Evolutionary conservation across 2,888 invertebrate genomes (phyloP).

Genomic region (Orchestes rusci): DNA sequence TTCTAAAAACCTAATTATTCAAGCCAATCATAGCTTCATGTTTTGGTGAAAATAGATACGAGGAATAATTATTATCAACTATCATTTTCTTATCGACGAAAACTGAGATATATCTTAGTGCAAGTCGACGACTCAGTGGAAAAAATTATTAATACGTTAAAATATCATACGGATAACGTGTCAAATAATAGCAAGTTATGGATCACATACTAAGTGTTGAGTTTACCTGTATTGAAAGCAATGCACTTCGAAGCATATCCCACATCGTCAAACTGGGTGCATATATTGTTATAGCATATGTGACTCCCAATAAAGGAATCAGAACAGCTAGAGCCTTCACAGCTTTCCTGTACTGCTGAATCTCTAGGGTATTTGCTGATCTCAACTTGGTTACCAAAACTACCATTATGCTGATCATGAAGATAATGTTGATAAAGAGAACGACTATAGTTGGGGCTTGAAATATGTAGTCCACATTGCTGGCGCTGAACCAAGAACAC

Average conservation of each 20-base stretch:
- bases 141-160: too few relatives aligned
- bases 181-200: too few relatives aligned
- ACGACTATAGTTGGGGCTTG: constrained; percentile 77
- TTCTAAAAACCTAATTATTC: too few relatives aligned
- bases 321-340: constrained; percentile 86
- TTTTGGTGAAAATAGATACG: too few relatives aligned
- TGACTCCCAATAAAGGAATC: constrained; percentile 88
- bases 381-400: constrained; percentile 89
- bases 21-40: too few relatives aligned
- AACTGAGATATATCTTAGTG: too few relatives aligned
- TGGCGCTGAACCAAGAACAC: constrained; percentile 73
- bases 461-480: constrained; percentile 81
- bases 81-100: too few relatives aligned
- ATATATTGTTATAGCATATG: constrained; percentile 78
- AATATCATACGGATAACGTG: too few relatives aligned
- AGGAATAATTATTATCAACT: too few relatives aligned
- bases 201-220: neutral
- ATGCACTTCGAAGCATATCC: constrained; percentile 69
- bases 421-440: constrained; percentile 73
- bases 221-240: constrained; percentile 84
- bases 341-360: constrained; percentile 84
- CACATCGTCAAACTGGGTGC: constrained; percentile 75
- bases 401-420: constrained; percentile 82
- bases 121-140: too few relatives aligned
- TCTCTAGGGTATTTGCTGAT: constrained; percentile 83